These are phyloP conservation scores for Geococcyx californianus DNA, from an alignment of 2,113 vertebrate genomes.

Conservation along the genomic window DNA sequence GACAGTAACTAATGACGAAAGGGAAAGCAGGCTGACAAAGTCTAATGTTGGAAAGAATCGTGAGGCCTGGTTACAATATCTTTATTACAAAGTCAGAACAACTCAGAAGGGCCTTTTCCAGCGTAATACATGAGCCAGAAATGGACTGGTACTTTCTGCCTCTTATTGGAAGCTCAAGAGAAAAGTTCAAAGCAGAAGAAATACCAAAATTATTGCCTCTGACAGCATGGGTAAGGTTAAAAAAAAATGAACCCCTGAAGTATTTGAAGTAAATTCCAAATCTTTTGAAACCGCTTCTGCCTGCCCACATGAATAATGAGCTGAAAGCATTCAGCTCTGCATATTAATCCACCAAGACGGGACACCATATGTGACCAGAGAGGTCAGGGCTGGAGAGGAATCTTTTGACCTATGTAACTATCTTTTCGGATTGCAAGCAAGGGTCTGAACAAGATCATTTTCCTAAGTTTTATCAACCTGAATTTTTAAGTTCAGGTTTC, in stretches of 20 bases:
- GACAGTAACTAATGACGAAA: not conserved
- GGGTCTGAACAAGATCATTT: conserved; percentile 60
- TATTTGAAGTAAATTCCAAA: conserved; percentile 22
- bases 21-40: not conserved
- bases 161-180: not conserved
- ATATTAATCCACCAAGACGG: conserved; percentile 82
- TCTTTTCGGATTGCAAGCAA: conserved; percentile 56
- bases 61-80: not conserved
- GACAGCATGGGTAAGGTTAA: not conserved
- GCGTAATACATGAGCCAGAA: not conserved
- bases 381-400: conserved; percentile 80
- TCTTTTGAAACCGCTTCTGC: conserved; percentile 45
- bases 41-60: conserved; percentile 4
- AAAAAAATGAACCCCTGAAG: not conserved
- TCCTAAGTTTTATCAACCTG: conserved; percentile 49
- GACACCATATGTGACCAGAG: conserved; percentile 72
- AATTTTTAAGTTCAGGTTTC: conserved; percentile 63
- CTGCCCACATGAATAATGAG: conserved; percentile 63
- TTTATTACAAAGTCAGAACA: not conserved
- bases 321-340: conserved; percentile 51
- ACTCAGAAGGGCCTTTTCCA: not conserved
- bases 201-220: not conserved
- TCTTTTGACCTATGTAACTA: conserved; percentile 81
- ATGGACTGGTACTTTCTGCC: not conserved
- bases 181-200: not conserved